A percentile compares a stretch with the other conserved stretches of the same genome.
These are phyloP conservation scores for Pogonocichla stellata DNA, from an alignment of 2,113 vertebrate species.

Conservation along the genomic window DNA sequence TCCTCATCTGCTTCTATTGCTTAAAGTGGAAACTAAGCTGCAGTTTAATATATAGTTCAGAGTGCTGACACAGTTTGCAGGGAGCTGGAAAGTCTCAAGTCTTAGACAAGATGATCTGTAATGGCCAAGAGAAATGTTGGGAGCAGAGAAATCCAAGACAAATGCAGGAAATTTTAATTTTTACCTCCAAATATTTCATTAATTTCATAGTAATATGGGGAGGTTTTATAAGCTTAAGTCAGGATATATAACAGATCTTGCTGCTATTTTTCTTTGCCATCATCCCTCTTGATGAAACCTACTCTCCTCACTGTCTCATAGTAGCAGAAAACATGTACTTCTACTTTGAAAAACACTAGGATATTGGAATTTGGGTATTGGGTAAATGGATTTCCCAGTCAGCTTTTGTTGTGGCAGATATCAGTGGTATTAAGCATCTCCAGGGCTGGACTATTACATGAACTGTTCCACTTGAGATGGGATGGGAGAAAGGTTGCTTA, in stretches of 20 bases:
- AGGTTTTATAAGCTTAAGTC: neutral
- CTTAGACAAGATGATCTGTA: neutral
- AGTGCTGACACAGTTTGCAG: neutral
- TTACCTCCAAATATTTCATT: neutral
- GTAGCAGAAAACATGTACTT: neutral
- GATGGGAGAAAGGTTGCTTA: neutral
- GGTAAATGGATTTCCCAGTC: neutral
- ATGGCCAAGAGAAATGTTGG: neutral
- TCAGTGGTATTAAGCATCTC: neutral
- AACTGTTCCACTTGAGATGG: neutral
- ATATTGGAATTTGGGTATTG: neutral
- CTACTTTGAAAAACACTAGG: neutral
- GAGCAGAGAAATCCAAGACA: neutral
- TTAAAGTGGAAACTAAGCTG: neutral
- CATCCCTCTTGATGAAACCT: neutral
- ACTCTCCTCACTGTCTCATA: neutral
- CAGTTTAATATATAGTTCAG: neutral
- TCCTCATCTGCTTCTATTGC: neutral
- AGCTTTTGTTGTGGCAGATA: neutral
- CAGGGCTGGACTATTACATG: neutral
- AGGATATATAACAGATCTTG: neutral
- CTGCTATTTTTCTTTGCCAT: neutral
- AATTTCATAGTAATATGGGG: neutral
- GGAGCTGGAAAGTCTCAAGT: neutral
- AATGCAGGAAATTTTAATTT: neutral